phyloP scores from a whole-genome alignment of 2,797 vertebrate species.

The Anabas testudineus region DNA sequence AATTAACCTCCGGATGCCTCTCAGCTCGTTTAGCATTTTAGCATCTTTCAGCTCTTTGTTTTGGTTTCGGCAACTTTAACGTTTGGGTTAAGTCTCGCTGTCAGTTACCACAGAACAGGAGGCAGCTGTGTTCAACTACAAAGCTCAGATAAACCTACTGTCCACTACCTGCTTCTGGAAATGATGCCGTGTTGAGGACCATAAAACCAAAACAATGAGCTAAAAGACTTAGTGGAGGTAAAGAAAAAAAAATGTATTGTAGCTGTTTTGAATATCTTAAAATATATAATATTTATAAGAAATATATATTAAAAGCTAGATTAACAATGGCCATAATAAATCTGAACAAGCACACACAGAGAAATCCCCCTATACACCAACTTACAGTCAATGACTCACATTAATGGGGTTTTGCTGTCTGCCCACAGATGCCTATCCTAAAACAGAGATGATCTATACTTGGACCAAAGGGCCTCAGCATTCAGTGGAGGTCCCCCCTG shows the following conservation, averaged over 20 bases:
- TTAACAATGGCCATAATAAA: background rate
- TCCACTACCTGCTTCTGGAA: background rate
- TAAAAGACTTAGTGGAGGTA: background rate
- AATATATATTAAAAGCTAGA: background rate
- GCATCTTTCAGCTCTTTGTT: background rate
- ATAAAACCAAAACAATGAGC: background rate
- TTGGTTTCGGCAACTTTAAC: background rate
- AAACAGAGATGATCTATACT: conserved; percentile 98
- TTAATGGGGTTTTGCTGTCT: conserved; percentile 30
- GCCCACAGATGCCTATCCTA: conserved; percentile 95
- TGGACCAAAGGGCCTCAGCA: conserved; percentile 98
- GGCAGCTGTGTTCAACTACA: background rate
- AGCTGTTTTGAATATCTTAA: conserved; percentile 5
- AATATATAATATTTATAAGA: too few relatives aligned
- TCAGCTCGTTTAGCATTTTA: background rate
- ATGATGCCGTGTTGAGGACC: background rate
- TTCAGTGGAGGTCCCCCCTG: conserved; percentile 96
- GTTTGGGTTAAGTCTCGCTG: background rate
- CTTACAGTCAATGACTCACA: conserved; percentile 35
- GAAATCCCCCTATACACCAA: background rate
- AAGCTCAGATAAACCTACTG: background rate
- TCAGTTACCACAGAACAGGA: too few relatives aligned
- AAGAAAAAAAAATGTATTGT: background rate
- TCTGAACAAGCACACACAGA: background rate
- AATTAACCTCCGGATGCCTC: background rate